Base-by-base conservation (phyloP, 2,113 vertebrate genomes). In the Morone saxatilis region DNA sequence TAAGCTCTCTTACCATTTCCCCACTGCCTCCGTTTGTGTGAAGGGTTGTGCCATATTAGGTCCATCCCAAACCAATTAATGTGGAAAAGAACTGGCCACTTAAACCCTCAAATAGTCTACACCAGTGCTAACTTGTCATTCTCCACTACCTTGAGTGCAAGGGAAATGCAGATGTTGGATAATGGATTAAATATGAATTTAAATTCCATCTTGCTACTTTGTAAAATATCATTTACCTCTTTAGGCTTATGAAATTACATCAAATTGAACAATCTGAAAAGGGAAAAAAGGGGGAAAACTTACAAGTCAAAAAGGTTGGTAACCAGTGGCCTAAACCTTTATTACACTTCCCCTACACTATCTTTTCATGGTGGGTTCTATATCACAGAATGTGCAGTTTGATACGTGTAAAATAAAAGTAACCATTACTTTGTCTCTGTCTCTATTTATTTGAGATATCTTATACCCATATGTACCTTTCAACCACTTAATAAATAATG, bases 11-110 rank as follows among this genome's bases (percentile, higher is more conserved):
- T 53, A 25, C 36, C 41, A 51, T 71, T 78, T 59, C 53, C 25
- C 65, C 38, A 81, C 62, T 71, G 62, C 62, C 61, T 80, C 12
- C 50, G 76, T 71, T 76, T 79, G 50, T 71, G 20, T 76, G 65
- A 74, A 70, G 6, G 19, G 20, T 31, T 67, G 63, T 5, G 14
- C n/a, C 65, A 40, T 14, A 71, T 86, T 82, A 71, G 22, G 38
- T 5, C 50, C 14, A 57, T 51, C 41, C 41, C 41, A 66, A 19
- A 54, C 22, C 59, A 66, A 69, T 61, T 51, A 22, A 56, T 76
- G 68, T 31, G 41, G 36, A 85, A 63, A 22, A 53, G 22, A 85
- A 85, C 31, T 76, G 57, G 43, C 54, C 13, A 41, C 25, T 83
- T 70, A 72, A 71, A 74, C n/a, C 40, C 25, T 76, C 17, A 70